Percentiles rank a stretch among this genome's conserved stretches.
These are phyloP conservation scores for Choloepus hoffmanni DNA, from an alignment of 2,113 vertebrate genomes.

Conservation along the genomic window DNA sequence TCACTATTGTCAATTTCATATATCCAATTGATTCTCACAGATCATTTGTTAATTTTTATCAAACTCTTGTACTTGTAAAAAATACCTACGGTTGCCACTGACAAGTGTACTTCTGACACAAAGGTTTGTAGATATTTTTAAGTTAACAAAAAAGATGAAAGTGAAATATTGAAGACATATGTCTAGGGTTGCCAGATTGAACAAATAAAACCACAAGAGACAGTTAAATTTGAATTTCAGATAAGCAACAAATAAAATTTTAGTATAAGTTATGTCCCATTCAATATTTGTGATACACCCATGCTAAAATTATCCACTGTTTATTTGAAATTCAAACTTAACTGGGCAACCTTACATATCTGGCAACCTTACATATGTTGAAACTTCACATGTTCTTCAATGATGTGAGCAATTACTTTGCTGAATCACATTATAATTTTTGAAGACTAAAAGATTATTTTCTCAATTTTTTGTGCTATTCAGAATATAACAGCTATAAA, in stretches of 20 bases:
- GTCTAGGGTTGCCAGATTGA: conserved; percentile 23
- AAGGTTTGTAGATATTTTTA: conserved; percentile 11
- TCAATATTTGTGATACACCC: not conserved
- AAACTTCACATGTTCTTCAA: not conserved
- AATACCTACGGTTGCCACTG: not conserved
- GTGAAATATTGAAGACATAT: not conserved
- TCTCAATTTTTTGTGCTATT: not conserved
- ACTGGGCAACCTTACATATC: not conserved
- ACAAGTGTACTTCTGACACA: not conserved
- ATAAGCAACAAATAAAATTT: not conserved
- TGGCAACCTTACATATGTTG: not conserved
- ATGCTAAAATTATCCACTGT: not conserved
- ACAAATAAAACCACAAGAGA: not conserved
- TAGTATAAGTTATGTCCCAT: not conserved
- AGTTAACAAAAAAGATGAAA: conserved; percentile 12
- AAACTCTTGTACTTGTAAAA: not conserved
- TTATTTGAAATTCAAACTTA: conserved; percentile 27
- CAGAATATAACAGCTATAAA: not conserved
- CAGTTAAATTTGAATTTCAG: conserved; percentile 23
- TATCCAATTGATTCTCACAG: not conserved
- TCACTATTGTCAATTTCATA: conserved; percentile 23
- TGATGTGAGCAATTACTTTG: not conserved
- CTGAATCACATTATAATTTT: conserved; percentile 13
- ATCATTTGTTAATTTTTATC: conserved; percentile 10
- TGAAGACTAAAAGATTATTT: not conserved